phyloP scores from a whole-genome alignment of 2,797 vertebrate species.

The Thamnophis elegans region DNA sequence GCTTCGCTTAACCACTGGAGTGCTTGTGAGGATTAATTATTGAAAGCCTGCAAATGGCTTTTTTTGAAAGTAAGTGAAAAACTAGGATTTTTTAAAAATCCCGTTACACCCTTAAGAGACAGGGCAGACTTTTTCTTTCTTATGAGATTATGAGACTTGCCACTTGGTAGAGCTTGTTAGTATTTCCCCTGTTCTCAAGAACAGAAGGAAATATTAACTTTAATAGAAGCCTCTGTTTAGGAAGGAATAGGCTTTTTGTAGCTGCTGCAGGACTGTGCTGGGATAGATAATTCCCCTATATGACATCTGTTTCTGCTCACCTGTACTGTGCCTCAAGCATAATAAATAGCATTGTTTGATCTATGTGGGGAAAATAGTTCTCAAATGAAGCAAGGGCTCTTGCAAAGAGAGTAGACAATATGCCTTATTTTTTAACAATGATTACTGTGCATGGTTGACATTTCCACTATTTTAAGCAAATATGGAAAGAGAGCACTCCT shows the following conservation, averaged over 20 bases:
- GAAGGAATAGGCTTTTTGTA: background rate
- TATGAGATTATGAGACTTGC: accelerated
- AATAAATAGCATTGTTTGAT: background rate
- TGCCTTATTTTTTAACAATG: background rate
- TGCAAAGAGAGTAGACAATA: background rate
- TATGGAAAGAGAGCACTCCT: background rate
- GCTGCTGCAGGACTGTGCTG: background rate
- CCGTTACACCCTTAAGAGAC: background rate
- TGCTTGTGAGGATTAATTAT: constrained; percentile 31
- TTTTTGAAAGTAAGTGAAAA: constrained; percentile 8
- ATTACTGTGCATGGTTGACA: background rate
- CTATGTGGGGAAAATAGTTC: background rate
- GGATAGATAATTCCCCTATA: background rate
- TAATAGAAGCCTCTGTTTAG: background rate
- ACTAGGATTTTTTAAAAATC: constrained; percentile 14
- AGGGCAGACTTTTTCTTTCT: background rate
- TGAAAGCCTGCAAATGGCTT: constrained; percentile 25
- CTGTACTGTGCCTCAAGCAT: background rate
- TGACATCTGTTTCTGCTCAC: background rate
- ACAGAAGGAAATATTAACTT: constrained; percentile 5
- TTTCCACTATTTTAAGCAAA: background rate
- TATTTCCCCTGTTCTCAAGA: background rate
- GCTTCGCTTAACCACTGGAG: constrained; percentile 15
- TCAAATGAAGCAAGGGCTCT: background rate
- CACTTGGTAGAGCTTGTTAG: background rate